Evolutionary conservation across 1,140 invertebrate genomes (phyloP), one percentile per base, ranked within the genome.

Genomic region (Scaptomyza montana): DNA sequence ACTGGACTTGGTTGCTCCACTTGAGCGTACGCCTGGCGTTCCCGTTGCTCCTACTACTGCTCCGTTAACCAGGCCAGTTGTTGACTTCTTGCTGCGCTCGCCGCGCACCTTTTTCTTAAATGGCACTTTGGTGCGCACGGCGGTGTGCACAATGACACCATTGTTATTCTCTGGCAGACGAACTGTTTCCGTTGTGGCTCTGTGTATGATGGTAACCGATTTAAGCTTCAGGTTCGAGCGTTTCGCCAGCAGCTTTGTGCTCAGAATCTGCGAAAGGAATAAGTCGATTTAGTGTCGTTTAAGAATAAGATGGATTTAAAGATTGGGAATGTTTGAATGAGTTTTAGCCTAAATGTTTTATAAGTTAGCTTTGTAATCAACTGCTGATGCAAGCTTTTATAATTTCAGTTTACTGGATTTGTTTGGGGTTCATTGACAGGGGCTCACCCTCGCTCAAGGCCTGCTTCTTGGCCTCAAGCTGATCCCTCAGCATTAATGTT

Each of bases 191-290:
- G 96, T 96, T 65, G 96, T 96, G 71, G 96, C 96, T 89, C 95
- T 96, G 93, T 97, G 96, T 78, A 97, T 96, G 92, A 97, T 97
- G 72, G 96, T 97, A 66, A 97, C 94, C 10, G 95, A 95, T 92
- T 96, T 96, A 84, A 96, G 93, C 92, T 97, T 97, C 92, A 95
- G 93, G 90, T 95, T 95, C 78, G 95, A 94, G 46, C 94, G 94
- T 74, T 96, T 97, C 77, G 96, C 95, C 74, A 97, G 93, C 76
- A 96, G 94, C 78, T 95, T 95, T 77, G 95, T 96, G 93, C 96
- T 96, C 81, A 95, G 93, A 87, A 96, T 94, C 96, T 97, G 91
- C 5, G 91, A 25, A 68, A 67, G 51, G 36, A 25, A 25, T 1
- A 60, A 92, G 55, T 16, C 19, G 7, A 28, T 43, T 64, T 13